Base-by-base conservation (phyloP, 2,888 invertebrate genomes). In the Melieria crassipennis region DNA sequence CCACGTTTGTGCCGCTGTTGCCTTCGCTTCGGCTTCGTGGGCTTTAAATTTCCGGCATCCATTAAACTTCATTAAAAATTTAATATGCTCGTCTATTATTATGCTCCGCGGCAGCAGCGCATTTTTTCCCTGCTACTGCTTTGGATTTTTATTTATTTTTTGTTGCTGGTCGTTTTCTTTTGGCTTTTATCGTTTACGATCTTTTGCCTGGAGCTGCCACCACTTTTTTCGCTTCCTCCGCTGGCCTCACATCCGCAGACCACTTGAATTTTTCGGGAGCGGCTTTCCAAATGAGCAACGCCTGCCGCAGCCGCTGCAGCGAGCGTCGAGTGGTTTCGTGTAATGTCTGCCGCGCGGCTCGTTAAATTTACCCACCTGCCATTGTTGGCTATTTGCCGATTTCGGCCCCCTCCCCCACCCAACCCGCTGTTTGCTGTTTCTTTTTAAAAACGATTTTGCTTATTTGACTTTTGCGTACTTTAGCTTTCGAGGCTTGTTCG, bases 31-130 rank as follows among this genome's bases (percentile, higher is more conserved):
- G 50, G 16, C 46, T 47, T 11, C 7, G 65, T 70, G 30, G 10
- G 43, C 45, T 65, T 69, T 52, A 52, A 71, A 73, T 83, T 82
- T 83, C 83, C 84, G 84, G 81, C 81, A 78, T 84, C 82, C 84
- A 84, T 84, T 84, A 83, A 83, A 84, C 79, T 82, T 84, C 83
- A 84, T 84, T 84, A 84, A 84, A 84, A 84, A 84, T 84, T 84
- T 82, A 84, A 82, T 84, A 82, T 82, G 81, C 79, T 78, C 74
- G 75, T 76, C 76, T 78, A 30, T 30, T 30, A 30, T 30, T 30
- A 30, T 30, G 30, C 30, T 30, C 30, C 30, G 30, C 30, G 30
- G 30, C 30, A 30, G 30, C 30, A 52, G 13, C 5, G 50, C 11
- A 10, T 52, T 52, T 52, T 52, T 52, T 9, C 52, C 52, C n/a